Evolutionary conservation across 2,888 invertebrate genomes (phyloP).

Genomic region (Cheilosia variabilis): DNA sequence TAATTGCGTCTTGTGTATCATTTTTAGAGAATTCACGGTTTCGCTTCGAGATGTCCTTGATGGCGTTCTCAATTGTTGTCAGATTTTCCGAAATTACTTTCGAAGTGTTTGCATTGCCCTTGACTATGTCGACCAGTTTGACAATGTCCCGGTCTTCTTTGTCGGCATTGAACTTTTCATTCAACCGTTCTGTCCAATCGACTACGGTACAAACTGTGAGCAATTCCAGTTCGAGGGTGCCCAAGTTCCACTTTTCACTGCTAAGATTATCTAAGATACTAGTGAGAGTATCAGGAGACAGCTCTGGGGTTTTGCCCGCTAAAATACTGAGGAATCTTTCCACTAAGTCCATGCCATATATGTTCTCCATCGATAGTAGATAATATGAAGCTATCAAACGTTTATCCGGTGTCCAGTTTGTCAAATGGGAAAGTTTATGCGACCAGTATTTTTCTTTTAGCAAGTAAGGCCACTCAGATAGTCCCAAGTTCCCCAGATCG

Average conservation of each 20-base stretch:
- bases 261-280: not conserved
- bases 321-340: not conserved
- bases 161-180: not conserved
- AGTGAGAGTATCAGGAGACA: not conserved
- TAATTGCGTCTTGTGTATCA: not conserved
- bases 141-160: not conserved
- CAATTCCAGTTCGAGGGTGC: not conserved
- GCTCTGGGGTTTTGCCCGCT: not conserved
- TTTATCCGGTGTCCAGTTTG: not conserved
- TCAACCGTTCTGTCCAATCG: not conserved
- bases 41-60: too few species aligned
- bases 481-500: not conserved
- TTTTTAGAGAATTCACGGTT: too few species aligned
- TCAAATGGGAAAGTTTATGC: not conserved
- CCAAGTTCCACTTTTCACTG: not conserved
- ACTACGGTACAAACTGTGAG: not conserved
- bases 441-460: conserved; percentile 18
- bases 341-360: not conserved
- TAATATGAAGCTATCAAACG: not conserved
- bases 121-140: too few species aligned
- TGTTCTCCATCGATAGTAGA: not conserved
- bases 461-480: conserved; percentile 8
- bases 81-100: too few species aligned
- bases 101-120: too few species aligned
- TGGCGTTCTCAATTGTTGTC: too few species aligned